Base-by-base conservation (phyloP, 1,140 invertebrate species). In the Cyclina sinensis region DNA sequence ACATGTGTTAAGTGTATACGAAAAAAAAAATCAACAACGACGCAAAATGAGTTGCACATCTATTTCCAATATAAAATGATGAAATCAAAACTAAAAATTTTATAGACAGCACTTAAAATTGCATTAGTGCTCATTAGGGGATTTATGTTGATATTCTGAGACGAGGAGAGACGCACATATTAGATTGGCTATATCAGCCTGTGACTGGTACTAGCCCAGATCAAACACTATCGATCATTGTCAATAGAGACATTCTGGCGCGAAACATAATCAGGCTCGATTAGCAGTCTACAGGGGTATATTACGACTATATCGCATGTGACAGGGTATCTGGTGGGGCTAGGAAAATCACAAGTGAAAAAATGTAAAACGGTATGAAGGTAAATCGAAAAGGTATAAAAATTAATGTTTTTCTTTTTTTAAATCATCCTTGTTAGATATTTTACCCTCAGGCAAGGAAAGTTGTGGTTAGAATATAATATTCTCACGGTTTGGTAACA, bases 181-280 rank as follows among this genome's bases (percentile, higher is more conserved):
- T n/a, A 65, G 62, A 32, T 35, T 30, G 62, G 62, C 30, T 30
- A 65, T 80, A 30, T 27, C 48, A 18, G 1, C 62, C 9, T 32
- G 65, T 73, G 46, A 62, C 81, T 27, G 59, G 59, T 73, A 83
- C 81, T 1, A 18, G 1, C 1, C 57, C 35, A 70, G 81, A 83
- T 68, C 81, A 83, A 83, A 83, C 43, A 51, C 37, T 7, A 70
- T 70, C 65, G 39, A 83, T 83, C 81, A n/a, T 18, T 24, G 24
- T 46, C 39, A 24, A 27, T 11, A n/a, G 73, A 76, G 73, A 76
- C 73, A 51, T 7, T 39, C 39, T 48, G 73, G 39, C 73, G 73
- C 73, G 37, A 76, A 18, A 65, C 3, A 65, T 65, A 65, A 65
- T 65, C 5, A 65, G 12, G 12, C 30, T 65, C 62, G 62, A 65